Conservation (phyloP, 2,888 invertebrate genomes). For the Hymenopus coronatus region DNA sequence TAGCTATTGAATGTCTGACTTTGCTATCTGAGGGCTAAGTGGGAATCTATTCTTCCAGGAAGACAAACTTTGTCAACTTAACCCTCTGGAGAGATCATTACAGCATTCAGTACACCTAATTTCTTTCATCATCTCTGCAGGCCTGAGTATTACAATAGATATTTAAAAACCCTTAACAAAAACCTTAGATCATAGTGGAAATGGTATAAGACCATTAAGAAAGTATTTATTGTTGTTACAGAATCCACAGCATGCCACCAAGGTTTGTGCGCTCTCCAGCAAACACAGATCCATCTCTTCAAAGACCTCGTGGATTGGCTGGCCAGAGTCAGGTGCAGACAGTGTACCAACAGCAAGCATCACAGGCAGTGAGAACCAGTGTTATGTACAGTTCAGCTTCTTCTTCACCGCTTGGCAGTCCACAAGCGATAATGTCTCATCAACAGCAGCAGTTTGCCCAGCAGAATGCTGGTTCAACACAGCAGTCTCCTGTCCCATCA, state of each 20-base stretch:
- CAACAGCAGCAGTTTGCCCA: constrained; percentile 43
- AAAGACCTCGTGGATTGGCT: constrained; percentile 16
- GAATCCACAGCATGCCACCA: constrained; percentile 41
- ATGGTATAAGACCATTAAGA: too few species aligned
- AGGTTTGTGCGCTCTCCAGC: constrained; percentile 50
- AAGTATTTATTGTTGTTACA: neutral
- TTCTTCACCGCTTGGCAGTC: constrained; percentile 43
- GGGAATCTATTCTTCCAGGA: too few species aligned
- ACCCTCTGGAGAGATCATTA: too few species aligned
- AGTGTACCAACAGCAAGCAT: constrained; percentile 19
- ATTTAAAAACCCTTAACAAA: too few species aligned
- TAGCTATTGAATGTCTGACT: too few species aligned
- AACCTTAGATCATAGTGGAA: too few species aligned
- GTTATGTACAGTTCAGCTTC: constrained; percentile 16
- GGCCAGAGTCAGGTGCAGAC: constrained; percentile 27
- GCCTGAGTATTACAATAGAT: too few species aligned
- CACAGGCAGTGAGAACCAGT: constrained; percentile 21
- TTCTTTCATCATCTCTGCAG: too few species aligned
- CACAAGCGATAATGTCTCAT: constrained; percentile 42
- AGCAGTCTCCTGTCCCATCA: neutral
- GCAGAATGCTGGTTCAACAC: constrained; percentile 28
- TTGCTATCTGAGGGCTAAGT: too few species aligned
- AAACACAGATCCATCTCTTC: constrained; percentile 31
- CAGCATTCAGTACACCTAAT: too few species aligned
- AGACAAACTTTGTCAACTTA: too few species aligned